Conservation (phyloP, 2,113 vertebrate genomes). For the Archocentrus centrarchus region DNA sequence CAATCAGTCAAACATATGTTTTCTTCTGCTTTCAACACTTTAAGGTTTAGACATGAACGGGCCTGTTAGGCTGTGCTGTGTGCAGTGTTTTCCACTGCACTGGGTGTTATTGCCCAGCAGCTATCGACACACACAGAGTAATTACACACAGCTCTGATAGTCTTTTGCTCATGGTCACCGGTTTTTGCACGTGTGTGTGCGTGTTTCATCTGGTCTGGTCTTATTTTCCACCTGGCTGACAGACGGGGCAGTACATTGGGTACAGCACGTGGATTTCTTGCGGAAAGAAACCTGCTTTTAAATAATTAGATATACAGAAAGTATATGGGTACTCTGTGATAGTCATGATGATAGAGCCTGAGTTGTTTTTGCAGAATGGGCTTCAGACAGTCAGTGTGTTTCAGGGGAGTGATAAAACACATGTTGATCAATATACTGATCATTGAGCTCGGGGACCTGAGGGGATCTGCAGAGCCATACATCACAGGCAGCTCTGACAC, state of each 20-base stretch:
- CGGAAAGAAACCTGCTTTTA: neutral
- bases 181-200: neutral
- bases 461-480: constrained; percentile 48
- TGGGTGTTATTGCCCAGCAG: constrained; percentile 64
- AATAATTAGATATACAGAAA: neutral
- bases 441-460: constrained; percentile 59
- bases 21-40: constrained; percentile 25
- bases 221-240: constrained; percentile 47
- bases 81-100: constrained; percentile 59
- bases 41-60: constrained; percentile 52
- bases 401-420: constrained; percentile 62
- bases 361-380: neutral
- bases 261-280: constrained; percentile 15
- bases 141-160: constrained; percentile 64
- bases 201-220: constrained; percentile 17
- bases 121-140: constrained; percentile 57
- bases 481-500: constrained; percentile 61
- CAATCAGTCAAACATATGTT: constrained; percentile 53
- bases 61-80: constrained; percentile 47
- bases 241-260: neutral
- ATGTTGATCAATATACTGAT: constrained; percentile 72
- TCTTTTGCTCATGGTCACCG: constrained; percentile 59
- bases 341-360: neutral
- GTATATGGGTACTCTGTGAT: neutral
- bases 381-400: constrained; percentile 21